Base-by-base conservation (phyloP, 2,797 vertebrate species). In the Microcaecilia unicolor region DNA sequence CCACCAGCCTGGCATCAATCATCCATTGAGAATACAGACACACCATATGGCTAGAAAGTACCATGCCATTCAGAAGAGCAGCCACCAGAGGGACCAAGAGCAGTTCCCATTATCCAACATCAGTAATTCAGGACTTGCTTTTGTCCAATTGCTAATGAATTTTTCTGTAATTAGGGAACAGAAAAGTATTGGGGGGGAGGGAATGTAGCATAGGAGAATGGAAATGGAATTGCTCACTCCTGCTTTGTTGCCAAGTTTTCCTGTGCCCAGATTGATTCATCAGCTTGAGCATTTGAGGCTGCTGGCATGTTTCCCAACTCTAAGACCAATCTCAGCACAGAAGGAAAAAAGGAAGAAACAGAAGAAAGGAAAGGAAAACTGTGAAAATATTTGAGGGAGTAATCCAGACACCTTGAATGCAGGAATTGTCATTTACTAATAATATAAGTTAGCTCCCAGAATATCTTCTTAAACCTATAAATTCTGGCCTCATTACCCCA, bases 1-100 rank as follows among this genome's bases (percentile, higher is more conserved):
- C 25, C 35, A 34, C 48, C 13, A 18, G 35, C 34, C 24, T 8
- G 41, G 36, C 78, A 87, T 87, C 84, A 84, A 86, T 90, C 87
- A 86, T 70, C 79, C 54, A 71, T 80, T 77, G 75, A 79, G 81
- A 39, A 66, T 62, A 75, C 69, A 45, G 42, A 70, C 68, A 63
- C 64, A 61, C 87, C 88, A 89, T 87, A 88, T 91, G 87, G 85
- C 55, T 53, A 67, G 28, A 67, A 55, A 75, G 70, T 65, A 48
- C 22, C 9, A 4, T 64, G 65, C 77, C 67, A 67, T 74, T 84
- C 79, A 69, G 72, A 72, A 76, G 47, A 78, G 80, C 77, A 84
- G 70, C 65, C 61, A 51, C 70, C 76, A 52, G 53, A 26, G 51
- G 34, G 48, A 41, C 51, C 37, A 18, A 51, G 71, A 78, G 68